Evolutionary conservation across 2,797 vertebrate genomes (phyloP).

Genomic region (Apogon talboti): DNA sequence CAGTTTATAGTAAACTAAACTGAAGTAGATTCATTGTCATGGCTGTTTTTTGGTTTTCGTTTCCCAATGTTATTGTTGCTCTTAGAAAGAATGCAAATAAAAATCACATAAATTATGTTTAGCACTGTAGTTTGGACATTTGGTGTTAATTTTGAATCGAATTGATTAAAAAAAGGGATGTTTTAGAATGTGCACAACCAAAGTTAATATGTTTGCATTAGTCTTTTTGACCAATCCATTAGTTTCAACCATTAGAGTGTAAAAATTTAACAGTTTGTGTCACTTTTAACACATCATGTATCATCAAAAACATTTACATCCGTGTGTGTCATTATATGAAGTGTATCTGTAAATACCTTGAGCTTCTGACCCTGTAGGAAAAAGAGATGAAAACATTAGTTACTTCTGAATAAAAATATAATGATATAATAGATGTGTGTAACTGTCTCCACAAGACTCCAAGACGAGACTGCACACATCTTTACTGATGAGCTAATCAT

Average conservation of each 20-base stretch:
- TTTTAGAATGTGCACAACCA: no score
- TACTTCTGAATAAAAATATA: neutral
- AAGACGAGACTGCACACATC: neutral
- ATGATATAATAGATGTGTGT: neutral
- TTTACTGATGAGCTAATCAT: no score
- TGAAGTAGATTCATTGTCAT: neutral
- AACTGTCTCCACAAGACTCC: conserved; percentile 13
- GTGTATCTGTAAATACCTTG: conserved; percentile 50
- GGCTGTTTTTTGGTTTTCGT: no score
- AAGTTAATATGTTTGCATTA: no score
- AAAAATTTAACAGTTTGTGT: neutral
- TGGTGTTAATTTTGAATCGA: no score
- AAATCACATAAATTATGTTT: neutral
- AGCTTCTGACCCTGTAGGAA: conserved; percentile 53
- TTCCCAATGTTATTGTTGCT: no score
- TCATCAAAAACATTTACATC: neutral
- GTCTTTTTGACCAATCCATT: no score
- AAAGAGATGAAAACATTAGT: conserved; percentile 22
- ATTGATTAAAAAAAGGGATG: no score
- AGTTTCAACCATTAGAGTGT: no score
- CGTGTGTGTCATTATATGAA: neutral
- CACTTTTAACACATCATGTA: neutral
- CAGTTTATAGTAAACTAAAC: neutral
- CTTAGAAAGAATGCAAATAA: neutral
- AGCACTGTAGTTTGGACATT: no score